Conservation (phyloP, 2,797 vertebrate genomes). For the Babyrousa celebensis region DNA sequence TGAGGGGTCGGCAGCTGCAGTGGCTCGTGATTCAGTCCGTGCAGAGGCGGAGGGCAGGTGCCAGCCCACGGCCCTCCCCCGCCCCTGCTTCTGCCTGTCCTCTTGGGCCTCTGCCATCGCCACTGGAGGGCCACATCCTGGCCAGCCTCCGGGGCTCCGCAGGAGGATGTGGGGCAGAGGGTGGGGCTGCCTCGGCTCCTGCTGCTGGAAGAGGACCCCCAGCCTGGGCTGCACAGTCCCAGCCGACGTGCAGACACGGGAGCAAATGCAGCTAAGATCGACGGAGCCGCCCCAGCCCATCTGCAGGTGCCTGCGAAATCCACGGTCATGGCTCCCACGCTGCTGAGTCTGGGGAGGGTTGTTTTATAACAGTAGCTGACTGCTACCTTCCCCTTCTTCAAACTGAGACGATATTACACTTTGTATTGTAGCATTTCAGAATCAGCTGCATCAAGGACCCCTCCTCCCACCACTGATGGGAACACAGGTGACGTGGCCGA, state of each 20-base stretch:
- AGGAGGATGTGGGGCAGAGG: neutral
- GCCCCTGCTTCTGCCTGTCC: neutral
- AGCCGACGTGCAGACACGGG: neutral
- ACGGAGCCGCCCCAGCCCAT: neutral
- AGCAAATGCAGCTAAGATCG: neutral
- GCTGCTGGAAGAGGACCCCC: neutral
- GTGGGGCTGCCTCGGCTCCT: neutral
- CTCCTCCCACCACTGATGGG: fast-evolving
- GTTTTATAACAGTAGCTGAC: neutral
- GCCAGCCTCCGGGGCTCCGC: neutral
- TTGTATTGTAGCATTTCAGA: neutral
- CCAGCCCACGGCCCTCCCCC: too few relatives aligned
- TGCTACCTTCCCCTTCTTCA: neutral
- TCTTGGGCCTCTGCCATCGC: neutral
- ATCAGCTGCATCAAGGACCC: fast-evolving
- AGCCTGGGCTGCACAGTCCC: neutral
- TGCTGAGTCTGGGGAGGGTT: neutral
- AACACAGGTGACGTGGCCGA: fast-evolving
- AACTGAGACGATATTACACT: neutral
- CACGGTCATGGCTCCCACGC: fast-evolving
- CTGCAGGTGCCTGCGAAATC: fast-evolving
- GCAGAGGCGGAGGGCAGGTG: too few relatives aligned
- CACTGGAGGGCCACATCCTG: fast-evolving
- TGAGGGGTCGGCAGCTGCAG: too few relatives aligned
- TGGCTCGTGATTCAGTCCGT: too few relatives aligned